Conservation (phyloP, 2,113 vertebrate species). For the Meriones unguiculatus region DNA sequence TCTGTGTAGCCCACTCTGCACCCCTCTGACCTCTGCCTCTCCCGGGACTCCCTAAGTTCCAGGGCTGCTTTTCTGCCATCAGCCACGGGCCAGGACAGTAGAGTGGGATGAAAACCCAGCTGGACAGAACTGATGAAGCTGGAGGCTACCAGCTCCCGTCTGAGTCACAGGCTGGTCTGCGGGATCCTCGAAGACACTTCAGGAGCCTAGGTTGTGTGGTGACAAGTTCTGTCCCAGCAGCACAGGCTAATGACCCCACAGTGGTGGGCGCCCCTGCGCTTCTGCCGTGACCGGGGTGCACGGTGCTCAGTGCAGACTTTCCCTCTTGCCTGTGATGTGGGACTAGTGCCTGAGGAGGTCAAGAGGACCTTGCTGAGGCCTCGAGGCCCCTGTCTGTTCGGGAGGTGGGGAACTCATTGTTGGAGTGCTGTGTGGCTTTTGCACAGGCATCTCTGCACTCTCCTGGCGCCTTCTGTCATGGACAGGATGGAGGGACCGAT, state of each 20-base stretch:
- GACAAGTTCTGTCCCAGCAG: neutral
- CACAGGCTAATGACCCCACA: neutral
- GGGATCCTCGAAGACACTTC: neutral
- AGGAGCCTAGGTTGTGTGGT: neutral
- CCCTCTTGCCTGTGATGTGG: neutral
- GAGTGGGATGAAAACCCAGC: neutral
- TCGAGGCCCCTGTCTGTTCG: neutral
- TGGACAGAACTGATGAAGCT: accelerated
- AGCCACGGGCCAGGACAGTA: neutral
- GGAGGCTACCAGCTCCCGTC: accelerated
- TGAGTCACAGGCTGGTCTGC: neutral
- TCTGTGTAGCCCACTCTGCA: neutral
- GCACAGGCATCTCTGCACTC: accelerated
- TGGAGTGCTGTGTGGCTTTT: neutral
- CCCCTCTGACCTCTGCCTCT: neutral
- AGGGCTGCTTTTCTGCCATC: neutral
- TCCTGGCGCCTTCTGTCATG: neutral
- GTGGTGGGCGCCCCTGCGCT: neutral
- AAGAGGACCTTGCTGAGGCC: neutral
- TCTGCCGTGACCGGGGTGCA: neutral
- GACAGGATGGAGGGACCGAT: neutral
- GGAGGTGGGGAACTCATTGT: neutral
- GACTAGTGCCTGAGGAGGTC: accelerated
- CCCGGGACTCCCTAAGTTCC: neutral
- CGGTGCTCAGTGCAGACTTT: neutral